Evolutionary conservation across 2,113 vertebrate genomes (phyloP), one percentile per base, ranked within the genome.

Genomic region (Ellobius talpinus): DNA sequence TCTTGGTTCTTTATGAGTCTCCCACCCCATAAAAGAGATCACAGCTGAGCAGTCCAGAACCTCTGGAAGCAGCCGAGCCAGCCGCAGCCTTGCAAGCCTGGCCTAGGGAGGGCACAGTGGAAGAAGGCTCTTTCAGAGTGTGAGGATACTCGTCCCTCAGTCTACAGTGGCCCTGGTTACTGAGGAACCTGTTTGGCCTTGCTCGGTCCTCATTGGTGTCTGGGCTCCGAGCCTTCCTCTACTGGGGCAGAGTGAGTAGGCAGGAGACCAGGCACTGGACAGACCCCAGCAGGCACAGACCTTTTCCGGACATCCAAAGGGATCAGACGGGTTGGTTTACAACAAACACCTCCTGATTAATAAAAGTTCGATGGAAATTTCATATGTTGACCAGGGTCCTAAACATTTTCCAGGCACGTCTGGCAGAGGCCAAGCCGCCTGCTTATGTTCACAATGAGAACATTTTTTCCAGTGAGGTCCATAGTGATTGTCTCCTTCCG

Each of bases 381-480:
- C 96, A 14, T 58, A 93, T 92, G 77, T 97, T 95, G 94, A 93
- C 97, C 93, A 81, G 0, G 72, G 94, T 92, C 97, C 98, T 96
- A 88, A 96, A 93, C 77, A 81, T 95, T 97, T 97, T 97, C 96
- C 87, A 85, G 94, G 90, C 90, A 95, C 98, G 96, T 98, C 97
- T 98, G 98, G 97, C 90, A 65, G 86, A 73, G 65, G 65, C 91
- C 24, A 2, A 0, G 92, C 91, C 81, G 95, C 73, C 96, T 97
- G 94, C 97, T 98, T 97, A 52, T 87, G 55, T 95, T 98, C 98
- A 82, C 93, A 73, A 39, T 87, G 96, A 98, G 95, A 98, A 97
- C 93, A 96, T 92, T 98, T 98, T 98, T 98, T 98, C 97, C 98
- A 98, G 58, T 2, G 61, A 94, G 74, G 94, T 96, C 95, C 94